Base-by-base conservation (phyloP, 2,888 invertebrate species). In the Phragmatobia fuliginosa region DNA sequence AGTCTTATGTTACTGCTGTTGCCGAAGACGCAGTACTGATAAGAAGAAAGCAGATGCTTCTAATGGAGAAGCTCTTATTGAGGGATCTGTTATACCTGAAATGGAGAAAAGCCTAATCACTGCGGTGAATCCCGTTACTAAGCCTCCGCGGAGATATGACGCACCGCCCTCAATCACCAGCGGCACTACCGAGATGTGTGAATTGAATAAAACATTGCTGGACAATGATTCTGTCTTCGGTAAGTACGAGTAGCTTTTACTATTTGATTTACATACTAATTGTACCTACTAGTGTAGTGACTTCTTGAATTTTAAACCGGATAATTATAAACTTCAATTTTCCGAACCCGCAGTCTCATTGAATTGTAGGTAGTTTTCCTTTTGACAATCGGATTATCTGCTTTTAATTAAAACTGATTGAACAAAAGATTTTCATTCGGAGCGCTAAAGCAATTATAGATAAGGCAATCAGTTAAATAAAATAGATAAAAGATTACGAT, bases 31-130 rank as follows among this genome's bases (percentile, higher is more conserved):
- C 11, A 87, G 91, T 62, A 92, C 96, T 84, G 93, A 96, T 86
- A 93, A 97, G 79, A 96, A 96, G 83, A 91, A 94, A 67, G 96
- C 96, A 61, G 92, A 95, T 66, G 95, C 95, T 66, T 95, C 96
- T 0, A 97, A 96, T 74, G 96, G 96, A 11, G 96, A 97, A 77
- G 97, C 97, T 18, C 95, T 97, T 82, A 96, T 97, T 72, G 97
- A 97, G 87, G 97, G 97, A 1, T 97, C 97, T 1, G 97, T 97
- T 3, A 96, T 97, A 65, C 96, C 97, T 71, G 98, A 98, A 87
- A 97, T 98, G 95, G 98, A 98, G 87, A 98, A 98, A 90, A 97
- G 97, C 76, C 92, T 98, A 64, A 97, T 98, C 76, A 97, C 97
- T 4, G 97, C 98, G 66, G 97, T 98, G 38, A 98, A 98, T 92